Percentiles rank a stretch among this genome's conserved stretches.
Conservation (phyloP, 2,888 invertebrate species). For the Notodonta ziczac region DNA sequence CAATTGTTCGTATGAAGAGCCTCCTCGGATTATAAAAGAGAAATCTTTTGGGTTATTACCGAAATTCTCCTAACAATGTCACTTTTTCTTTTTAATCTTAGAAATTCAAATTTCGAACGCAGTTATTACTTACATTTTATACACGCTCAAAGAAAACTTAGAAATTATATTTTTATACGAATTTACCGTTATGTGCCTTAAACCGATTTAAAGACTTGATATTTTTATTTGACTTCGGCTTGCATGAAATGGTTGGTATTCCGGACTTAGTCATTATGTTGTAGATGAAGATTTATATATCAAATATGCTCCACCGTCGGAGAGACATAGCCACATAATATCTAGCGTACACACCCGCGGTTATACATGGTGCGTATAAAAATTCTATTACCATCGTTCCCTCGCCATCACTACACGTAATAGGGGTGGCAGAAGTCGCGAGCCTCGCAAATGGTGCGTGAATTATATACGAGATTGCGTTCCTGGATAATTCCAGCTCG, state of each 20-base stretch:
- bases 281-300: not conserved
- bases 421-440: conserved; percentile 46
- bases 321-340: not conserved
- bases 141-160: not conserved
- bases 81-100: conserved; percentile 3
- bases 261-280: too few relatives aligned
- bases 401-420: conserved; percentile 45
- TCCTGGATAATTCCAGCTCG: conserved; percentile 40
- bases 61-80: conserved; percentile 1
- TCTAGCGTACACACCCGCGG: not conserved
- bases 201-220: too few relatives aligned
- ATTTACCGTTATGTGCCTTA: too few relatives aligned
- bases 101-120: not conserved
- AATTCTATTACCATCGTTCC: conserved; percentile 32
- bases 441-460: conserved; percentile 62
- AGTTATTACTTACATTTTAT: not conserved
- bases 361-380: conserved; percentile 18
- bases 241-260: too few relatives aligned
- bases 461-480: conserved; percentile 64
- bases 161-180: not conserved
- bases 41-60: conserved; percentile 5
- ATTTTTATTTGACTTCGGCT: too few relatives aligned
- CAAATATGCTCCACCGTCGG: not conserved
- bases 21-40: conserved; percentile 7
- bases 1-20: conserved; percentile 4